These are phyloP conservation scores for Fopius arisanus DNA, from an alignment of 1,140 invertebrate genomes.

Conservation along the genomic window DNA sequence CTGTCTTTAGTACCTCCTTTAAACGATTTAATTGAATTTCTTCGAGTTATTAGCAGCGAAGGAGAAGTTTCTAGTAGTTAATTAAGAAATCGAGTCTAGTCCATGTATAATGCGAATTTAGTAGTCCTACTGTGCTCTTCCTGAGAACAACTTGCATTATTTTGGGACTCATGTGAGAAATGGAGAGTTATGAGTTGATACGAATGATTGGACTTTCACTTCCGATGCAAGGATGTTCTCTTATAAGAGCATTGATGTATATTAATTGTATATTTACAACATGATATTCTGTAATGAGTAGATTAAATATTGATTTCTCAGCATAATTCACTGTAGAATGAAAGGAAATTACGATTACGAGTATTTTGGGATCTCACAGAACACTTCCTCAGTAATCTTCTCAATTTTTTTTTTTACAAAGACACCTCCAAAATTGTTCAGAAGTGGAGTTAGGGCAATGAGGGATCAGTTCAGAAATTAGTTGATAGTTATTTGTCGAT, in stretches of 20 bases:
- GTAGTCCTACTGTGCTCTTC: constrained; percentile 56
- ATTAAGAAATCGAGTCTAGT: constrained; percentile 66
- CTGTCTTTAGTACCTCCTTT: constrained; percentile 45
- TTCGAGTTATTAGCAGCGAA: constrained; percentile 51
- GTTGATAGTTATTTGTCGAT: background rate
- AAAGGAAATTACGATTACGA: constrained; percentile 1
- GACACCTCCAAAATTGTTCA: background rate
- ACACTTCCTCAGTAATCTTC: background rate
- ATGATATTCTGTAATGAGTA: constrained; percentile 36
- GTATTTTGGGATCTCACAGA: constrained; percentile 11
- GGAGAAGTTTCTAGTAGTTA: constrained; percentile 52
- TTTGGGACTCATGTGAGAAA: background rate
- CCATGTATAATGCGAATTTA: constrained; percentile 64
- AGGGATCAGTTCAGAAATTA: background rate
- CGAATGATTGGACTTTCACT: constrained; percentile 38
- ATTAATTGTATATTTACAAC: constrained; percentile 50
- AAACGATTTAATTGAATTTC: constrained; percentile 42
- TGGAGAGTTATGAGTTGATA: background rate
- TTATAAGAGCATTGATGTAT: constrained; percentile 58
- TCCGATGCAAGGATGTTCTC: constrained; percentile 19
- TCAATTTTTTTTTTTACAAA: background rate
- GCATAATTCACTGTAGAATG: constrained; percentile 15
- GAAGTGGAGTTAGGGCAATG: background rate
- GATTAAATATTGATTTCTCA: constrained; percentile 30
- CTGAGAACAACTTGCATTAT: constrained; percentile 56